These are phyloP conservation scores for Cirrhinus molitorella DNA, from an alignment of 2,797 vertebrate genomes.

Conservation along the genomic window DNA sequence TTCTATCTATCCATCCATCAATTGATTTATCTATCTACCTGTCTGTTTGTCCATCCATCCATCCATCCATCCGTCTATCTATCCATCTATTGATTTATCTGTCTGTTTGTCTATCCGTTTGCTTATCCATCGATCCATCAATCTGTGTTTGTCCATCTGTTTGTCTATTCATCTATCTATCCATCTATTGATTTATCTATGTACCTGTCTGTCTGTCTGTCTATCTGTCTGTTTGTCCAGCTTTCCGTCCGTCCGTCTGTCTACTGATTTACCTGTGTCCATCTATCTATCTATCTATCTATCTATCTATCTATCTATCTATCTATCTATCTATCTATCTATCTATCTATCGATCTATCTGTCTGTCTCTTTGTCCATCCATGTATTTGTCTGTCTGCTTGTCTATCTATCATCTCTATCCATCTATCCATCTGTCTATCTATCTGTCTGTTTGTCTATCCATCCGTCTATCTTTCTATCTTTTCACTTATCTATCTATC, in stretches of 20 bases:
- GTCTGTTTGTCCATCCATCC: rapidly evolving
- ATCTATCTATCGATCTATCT: no score
- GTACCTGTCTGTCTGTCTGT: not conserved
- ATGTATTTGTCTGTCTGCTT: no score
- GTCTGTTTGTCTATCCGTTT: not conserved
- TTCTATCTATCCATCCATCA: not conserved
- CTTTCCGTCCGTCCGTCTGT: no score
- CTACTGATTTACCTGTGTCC: not conserved
- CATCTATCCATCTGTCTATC: no score
- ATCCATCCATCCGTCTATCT: not conserved
- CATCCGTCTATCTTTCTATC: not conserved
- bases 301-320: not conserved
- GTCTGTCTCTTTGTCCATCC: no score
- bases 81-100: not conserved
- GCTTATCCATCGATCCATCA: not conserved
- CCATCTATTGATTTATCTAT: not conserved
- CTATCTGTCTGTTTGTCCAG: not conserved
- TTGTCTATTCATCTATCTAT: no score
- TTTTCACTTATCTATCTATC: not conserved
- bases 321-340: no score
- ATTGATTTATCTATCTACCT: not conserved
- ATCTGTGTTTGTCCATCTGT: not conserved
- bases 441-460: not conserved
- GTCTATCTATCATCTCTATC: no score
- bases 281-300: not conserved